A percentile compares a stretch with the other conserved stretches of the same genome.
These are phyloP conservation scores for Macropis europaea DNA, from an alignment of 2,888 invertebrate species.

Conservation along the genomic window DNA sequence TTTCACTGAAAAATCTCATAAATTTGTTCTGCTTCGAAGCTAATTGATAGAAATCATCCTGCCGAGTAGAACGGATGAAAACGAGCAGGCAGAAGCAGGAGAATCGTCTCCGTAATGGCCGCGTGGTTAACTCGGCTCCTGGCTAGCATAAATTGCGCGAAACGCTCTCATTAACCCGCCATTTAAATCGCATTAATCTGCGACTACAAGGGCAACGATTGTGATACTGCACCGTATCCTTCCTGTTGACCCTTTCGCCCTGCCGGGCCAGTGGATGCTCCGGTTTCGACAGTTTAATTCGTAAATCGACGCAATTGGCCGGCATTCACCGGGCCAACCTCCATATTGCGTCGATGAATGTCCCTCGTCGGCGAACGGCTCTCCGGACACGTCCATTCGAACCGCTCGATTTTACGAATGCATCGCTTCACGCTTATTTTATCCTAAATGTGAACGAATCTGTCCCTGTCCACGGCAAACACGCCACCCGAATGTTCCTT, in stretches of 20 bases:
- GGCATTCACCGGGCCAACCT: conserved; percentile 10
- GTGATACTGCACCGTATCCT: conserved; percentile 52
- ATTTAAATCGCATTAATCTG: conserved; percentile 61
- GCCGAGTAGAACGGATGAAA: no score
- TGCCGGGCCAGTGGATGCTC: conserved; percentile 26
- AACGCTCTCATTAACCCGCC: conserved; percentile 57
- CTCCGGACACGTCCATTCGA: not conserved
- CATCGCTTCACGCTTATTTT: no score
- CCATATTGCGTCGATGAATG: conserved; percentile 11
- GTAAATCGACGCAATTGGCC: conserved; percentile 31
- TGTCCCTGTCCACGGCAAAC: no score
- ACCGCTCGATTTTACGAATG: not conserved
- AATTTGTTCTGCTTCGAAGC: no score
- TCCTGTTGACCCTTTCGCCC: conserved; percentile 39
- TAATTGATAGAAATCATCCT: no score
- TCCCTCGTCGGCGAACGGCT: conserved; percentile 5
- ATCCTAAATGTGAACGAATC: no score
- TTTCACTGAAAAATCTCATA: no score
- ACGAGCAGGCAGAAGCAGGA: no score
- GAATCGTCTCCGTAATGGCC: conserved; percentile 26
- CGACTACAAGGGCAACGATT: conserved; percentile 35
- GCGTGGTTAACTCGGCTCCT: conserved; percentile 42
- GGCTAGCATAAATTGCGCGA: conserved; percentile 51
- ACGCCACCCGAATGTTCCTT: no score
- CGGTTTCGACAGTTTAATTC: conserved; percentile 36